Conservation (phyloP, 2,888 invertebrate genomes). For the Ariolimax columbianus region DNA sequence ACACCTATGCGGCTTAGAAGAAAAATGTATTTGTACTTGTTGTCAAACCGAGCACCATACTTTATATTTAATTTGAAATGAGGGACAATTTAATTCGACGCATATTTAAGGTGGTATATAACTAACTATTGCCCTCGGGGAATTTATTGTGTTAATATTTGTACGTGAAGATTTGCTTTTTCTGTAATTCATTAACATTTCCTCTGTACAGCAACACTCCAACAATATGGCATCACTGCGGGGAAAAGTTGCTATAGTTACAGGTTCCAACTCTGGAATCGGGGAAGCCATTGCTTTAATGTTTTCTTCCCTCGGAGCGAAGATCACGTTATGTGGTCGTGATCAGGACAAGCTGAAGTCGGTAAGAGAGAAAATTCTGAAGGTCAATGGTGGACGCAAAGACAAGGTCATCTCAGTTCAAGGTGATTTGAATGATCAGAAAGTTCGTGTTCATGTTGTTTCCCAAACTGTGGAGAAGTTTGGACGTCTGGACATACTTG, state of each 20-base stretch:
- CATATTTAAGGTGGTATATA: no score
- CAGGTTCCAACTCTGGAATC: constrained; percentile 35
- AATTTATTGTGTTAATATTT: no score
- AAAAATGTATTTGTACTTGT: no score
- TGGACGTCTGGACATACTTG: neutral
- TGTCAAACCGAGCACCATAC: no score
- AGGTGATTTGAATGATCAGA: constrained; percentile 27
- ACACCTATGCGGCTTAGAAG: no score
- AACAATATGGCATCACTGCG: neutral
- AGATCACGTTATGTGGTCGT: neutral
- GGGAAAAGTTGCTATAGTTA: neutral
- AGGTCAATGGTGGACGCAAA: neutral
- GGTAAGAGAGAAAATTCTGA: neutral
- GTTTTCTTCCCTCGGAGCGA: constrained; percentile 20
- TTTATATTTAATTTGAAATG: no score
- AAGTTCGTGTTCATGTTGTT: neutral
- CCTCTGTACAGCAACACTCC: neutral
- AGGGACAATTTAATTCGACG: no score
- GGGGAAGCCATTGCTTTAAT: constrained; percentile 36
- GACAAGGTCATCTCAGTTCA: constrained; percentile 10
- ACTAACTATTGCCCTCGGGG: no score
- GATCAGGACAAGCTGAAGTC: neutral
- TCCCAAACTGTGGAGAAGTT: constrained; percentile 29
- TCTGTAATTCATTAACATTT: no score
- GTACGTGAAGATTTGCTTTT: no score